A percentile compares a stretch with the other conserved stretches of the same genome.
These are phyloP conservation scores for Suillia variegata DNA, from an alignment of 2,888 invertebrate genomes.

Conservation along the genomic window DNA sequence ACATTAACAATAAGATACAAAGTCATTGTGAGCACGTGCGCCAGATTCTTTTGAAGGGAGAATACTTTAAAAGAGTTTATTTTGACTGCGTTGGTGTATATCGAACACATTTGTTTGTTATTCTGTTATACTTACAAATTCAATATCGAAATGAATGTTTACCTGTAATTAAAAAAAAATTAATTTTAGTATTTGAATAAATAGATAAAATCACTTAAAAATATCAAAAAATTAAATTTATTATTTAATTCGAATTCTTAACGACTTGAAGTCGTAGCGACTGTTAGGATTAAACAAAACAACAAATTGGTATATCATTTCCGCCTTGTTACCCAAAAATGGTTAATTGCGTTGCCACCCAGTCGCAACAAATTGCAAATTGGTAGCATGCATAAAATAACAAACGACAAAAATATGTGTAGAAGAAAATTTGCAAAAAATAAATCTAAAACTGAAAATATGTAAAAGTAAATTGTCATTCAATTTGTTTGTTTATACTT, in stretches of 20 bases:
- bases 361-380: not conserved
- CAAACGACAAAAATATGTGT: not conserved
- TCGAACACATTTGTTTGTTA: no score
- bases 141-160: not conserved
- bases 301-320: no score
- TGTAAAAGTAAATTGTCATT: not conserved
- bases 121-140: not conserved
- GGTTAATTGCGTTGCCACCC: conserved; percentile 22
- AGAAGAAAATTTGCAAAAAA: not conserved
- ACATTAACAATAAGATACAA: not conserved
- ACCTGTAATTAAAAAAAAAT: not conserved
- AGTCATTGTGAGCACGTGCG: not conserved
- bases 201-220: not conserved
- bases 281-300: no score
- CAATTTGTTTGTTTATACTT: not conserved
- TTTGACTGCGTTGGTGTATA: not conserved
- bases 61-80: not conserved
- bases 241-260: no score
- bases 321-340: conserved; percentile 31
- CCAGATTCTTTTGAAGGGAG: no score
- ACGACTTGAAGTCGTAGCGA: no score
- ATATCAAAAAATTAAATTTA: not conserved
- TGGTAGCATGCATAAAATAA: not conserved
- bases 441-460: not conserved
- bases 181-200: not conserved